Evolutionary conservation across 92 coral and sea anemone genomes (phyloP), one percentile per base, ranked within the genome.

Genomic region (Epizoanthus stellaris): DNA sequence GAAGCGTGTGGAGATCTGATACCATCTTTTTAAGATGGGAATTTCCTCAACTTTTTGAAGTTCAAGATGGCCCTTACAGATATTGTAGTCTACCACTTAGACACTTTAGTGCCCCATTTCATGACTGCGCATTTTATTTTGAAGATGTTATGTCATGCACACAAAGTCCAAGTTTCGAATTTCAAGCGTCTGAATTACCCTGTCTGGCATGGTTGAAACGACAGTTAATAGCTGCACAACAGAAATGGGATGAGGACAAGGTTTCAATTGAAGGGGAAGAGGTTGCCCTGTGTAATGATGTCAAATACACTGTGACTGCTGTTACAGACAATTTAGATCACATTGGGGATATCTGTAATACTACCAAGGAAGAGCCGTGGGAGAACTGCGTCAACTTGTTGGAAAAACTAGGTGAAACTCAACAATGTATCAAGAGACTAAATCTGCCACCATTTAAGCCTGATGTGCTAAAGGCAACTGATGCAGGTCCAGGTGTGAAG

Each of bases 401-500:
- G 64, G 47, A 79, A 15, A 4, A 75, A 49, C 66, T 45, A 1
- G 7, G 40, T 49, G 16, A 14, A 53, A 52, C 54, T 3, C 43
- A 40, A 17, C 43, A 25, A 40, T 11, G 19, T 10, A 73, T 40
- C 54, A 73, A 23, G 25, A 65, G 19, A 65, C 40, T 80, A 36
- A 70, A 61, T 21, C 65, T 80, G 81, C 91, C 85, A 42, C 88
- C 66, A 5, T 82, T 84, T 59, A 69, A 58, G 61, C 39, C 91
- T 2, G 76, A 76, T 68, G 63, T 84, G 42, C 76, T 84, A 36
- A 73, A 45, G 76, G 74, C 79, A 5, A 85, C 82, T 57, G 91
- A 83, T 85, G 92, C 86, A 61, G 90, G 87, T 15, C 86, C 90
- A 68, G 90, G 90, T 5, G 86, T 88, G 58, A 86, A 86, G 38